These are phyloP conservation scores for Gonioctena quinquepunctata DNA, from an alignment of 1,140 invertebrate genomes.

Conservation along the genomic window DNA sequence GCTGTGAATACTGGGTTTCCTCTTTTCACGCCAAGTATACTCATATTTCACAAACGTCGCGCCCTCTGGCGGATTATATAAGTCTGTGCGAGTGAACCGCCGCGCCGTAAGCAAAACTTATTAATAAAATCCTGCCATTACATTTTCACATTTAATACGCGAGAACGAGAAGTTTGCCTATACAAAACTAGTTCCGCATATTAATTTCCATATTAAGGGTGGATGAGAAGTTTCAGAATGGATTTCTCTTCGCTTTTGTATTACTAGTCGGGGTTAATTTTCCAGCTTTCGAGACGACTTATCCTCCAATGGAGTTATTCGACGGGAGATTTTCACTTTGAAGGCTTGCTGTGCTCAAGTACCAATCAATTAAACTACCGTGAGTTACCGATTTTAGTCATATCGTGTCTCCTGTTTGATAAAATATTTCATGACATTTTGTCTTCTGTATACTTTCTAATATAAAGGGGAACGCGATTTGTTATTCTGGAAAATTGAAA, in stretches of 20 bases:
- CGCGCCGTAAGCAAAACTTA: background rate
- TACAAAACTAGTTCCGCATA: constrained; percentile 27
- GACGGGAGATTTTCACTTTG: no score
- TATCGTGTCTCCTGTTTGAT: no score
- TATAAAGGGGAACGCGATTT: no score
- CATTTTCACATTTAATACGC: constrained; percentile 20
- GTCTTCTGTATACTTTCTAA: no score
- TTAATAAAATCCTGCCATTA: constrained; percentile 26
- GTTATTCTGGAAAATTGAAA: no score
- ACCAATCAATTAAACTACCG: no score
- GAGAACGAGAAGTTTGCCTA: constrained; percentile 14
- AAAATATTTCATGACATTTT: no score
- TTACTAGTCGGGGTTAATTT: background rate
- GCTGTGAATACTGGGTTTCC: constrained; percentile 17
- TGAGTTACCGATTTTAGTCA: no score
- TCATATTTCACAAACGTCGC: background rate
- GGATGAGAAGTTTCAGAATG: background rate
- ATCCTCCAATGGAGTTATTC: background rate
- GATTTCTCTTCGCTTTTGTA: background rate
- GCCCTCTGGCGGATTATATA: background rate
- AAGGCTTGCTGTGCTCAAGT: no score
- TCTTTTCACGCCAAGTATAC: background rate
- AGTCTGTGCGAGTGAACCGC: background rate
- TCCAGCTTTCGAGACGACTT: background rate
- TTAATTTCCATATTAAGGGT: constrained; percentile 21